Conservation (phyloP, 2,113 vertebrate species). For the Toxotes jaculatrix region DNA sequence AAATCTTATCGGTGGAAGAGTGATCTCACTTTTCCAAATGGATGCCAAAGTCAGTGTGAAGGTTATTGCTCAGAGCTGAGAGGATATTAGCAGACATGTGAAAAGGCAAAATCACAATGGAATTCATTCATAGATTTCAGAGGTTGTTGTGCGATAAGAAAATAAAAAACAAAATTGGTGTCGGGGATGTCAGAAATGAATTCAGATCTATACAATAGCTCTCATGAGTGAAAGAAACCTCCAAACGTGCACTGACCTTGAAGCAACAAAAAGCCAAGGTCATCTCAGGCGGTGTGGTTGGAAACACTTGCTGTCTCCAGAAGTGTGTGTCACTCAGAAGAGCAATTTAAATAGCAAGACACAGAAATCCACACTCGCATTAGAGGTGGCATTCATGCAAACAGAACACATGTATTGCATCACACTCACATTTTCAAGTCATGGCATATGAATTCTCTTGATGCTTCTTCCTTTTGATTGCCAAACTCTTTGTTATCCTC, state of each 20-base stretch:
- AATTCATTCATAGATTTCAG: conserved; percentile 4
- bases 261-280: conserved; percentile 23
- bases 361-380: background rate
- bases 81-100: background rate
- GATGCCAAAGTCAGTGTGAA: conserved; percentile 57
- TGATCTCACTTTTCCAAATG: conserved; percentile 42
- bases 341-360: background rate
- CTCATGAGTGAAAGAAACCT: conserved; percentile 9
- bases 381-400: background rate
- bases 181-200: background rate
- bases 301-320: background rate
- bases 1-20: conserved; percentile 47
- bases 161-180: background rate
- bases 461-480: background rate
- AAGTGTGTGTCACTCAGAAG: background rate
- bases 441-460: background rate
- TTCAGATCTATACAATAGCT: conserved; percentile 26
- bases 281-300: background rate
- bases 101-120: conserved; percentile 1
- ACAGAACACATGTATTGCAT: conserved; percentile 1
- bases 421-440: conserved; percentile 15
- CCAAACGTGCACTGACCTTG: conserved; percentile 19
- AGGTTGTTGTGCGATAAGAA: background rate
- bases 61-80: conserved; percentile 34
- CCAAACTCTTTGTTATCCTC: conserved; percentile 7